Evolutionary conservation across 2,888 invertebrate genomes (phyloP), one percentile per base, ranked within the genome.

Genomic region (Deilephila elpenor): DNA sequence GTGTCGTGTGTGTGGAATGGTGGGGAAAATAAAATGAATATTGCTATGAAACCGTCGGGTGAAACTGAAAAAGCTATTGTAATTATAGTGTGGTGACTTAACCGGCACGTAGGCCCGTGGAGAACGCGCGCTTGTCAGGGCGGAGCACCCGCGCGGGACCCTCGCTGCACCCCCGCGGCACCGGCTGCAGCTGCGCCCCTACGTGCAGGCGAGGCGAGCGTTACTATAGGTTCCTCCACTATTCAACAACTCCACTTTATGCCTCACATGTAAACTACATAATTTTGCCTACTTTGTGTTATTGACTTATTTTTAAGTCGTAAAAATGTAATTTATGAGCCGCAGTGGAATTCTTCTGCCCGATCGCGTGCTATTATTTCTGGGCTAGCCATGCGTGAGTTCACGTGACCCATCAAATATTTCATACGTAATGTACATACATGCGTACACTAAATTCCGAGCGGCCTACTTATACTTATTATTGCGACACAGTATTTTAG

Each of bases 41-140:
- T 64, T 44, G 64, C 37, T 20, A 64, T 51, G 67, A 67, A 56
- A 17, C 67, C 44, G 25, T 51, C 67, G 3, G 11, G 51, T 51
- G 67, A 67, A 44, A 51, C 44, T 67, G 67, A 67, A 67, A 44
- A 67, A 67, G 67, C 67, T 67, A 67, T 67, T 67, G 67, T 67
- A 67, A 44, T 20, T 29, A 60, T 60, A 51, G n/a, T 44, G 44
- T 44, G 44, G 44, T 32, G 59, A 53, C 59, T 59, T 67, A 67
- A 70, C 44, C 20, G 59, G 67, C n/a, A 67, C 59, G 44, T 20
- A 25, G 59, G 73, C 19, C 56, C 56, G 56, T n/a, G 19, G 56
- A n/a, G 56, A 56, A n/a, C 56, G 59, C 25, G 37, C 44, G 53
- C 19, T 53, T 37, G 37, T 53, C 29, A 61, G 64, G 59, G 32